phyloP scores from a whole-genome alignment of 2,113 vertebrate genomes.

The Heloderma charlesbogerti region DNA sequence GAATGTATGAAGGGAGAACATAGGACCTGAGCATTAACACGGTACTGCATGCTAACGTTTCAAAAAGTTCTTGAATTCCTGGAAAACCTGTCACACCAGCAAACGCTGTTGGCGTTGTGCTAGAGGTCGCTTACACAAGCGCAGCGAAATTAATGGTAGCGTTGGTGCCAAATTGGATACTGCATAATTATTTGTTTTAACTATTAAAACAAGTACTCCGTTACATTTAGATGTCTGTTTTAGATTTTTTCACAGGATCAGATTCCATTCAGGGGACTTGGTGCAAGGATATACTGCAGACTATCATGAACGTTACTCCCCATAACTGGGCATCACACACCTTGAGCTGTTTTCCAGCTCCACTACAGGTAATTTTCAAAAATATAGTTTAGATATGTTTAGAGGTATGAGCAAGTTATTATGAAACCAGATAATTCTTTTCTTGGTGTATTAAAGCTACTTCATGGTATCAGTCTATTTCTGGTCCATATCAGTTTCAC shows the following conservation, averaged over 20 bases:
- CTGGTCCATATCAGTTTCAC: background rate
- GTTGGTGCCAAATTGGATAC: too few species aligned
- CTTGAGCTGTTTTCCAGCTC: conserved; percentile 95
- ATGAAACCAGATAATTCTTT: background rate
- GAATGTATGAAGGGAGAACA: background rate
- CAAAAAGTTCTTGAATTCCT: background rate
- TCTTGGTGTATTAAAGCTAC: background rate
- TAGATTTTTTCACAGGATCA: conserved; percentile 98
- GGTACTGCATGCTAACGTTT: background rate
- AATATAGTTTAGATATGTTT: background rate
- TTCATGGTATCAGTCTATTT: background rate
- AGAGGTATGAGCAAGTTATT: background rate
- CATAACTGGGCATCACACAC: conserved; percentile 99
- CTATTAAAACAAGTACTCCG: background rate
- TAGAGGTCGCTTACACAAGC: too few species aligned
- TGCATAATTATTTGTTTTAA: background rate
- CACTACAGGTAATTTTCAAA: conserved; percentile 88
- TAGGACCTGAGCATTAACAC: background rate
- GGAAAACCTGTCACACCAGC: too few species aligned
- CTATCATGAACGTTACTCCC: conserved; percentile 98
- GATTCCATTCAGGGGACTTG: conserved; percentile 99
- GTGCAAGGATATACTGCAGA: conserved; percentile 99
- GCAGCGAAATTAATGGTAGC: too few species aligned
- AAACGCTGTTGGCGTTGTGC: too few species aligned
- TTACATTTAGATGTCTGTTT: conserved; percentile 41